Evolutionary conservation across 2,797 vertebrate species (phyloP), one percentile per base, ranked within the genome.

Genomic region (Aviceda leuphotes): DNA sequence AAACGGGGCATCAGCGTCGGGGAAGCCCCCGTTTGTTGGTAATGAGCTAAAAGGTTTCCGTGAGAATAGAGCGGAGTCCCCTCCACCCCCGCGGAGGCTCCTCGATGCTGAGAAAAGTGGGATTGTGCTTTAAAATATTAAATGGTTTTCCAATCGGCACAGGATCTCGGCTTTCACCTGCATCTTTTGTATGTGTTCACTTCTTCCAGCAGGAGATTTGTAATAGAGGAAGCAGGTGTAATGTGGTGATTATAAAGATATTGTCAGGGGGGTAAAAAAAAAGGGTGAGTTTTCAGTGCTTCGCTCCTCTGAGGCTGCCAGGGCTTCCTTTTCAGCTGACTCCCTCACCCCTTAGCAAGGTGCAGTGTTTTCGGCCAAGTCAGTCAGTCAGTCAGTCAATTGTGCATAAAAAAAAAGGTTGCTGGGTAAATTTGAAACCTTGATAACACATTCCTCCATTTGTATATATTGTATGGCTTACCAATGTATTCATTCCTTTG

Each of bases 161-260:
- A 71, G 87, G 83, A 90, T 95, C 94, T 89, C 84, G 28, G 83
- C 61, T 67, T 91, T 93, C 83, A 54, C 85, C 92, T 90, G 78
- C 28, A 41, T 95, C 95, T 95, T 92, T 94, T 81, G 84, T 81
- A 8, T 50, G 47, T 1, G 2, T 43, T 84, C 41, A 9, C 59
- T 97, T 97, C 93, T 97, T 91, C 91, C 96, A 96, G 96, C 97
- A 98, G 97, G 97, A 97, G 97, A 94, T 97, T 87, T 96, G 95
- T 89, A 96, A 93, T 92, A 90, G 95, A 98, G 98, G 97, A 98
- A 98, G 96, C 98, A 98, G 98, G 96, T 98, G 98, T 92, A 95
- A 58, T 8, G 7, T 59, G 71, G 63, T 93, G 98, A 98, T 98
- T 97, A 87, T 93, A 80, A 78, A 81, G 92, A 96, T 96, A 95